phyloP scores from a whole-genome alignment of 2,797 vertebrate species.

The Phalloptychus januarius region DNA sequence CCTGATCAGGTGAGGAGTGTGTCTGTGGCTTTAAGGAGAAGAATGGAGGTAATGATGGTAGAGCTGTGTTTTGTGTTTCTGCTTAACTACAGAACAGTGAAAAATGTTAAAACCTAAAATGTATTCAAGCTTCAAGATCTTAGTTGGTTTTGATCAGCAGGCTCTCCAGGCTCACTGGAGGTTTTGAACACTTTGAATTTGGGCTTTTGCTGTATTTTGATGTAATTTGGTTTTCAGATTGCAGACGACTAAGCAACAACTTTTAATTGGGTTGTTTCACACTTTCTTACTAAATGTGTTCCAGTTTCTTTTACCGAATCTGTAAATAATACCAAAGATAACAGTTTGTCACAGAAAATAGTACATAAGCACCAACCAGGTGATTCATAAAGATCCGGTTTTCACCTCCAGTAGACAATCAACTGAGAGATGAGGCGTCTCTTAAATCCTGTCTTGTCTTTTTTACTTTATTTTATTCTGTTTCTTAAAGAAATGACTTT shows the following conservation, averaged over 20 bases:
- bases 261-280: neutral
- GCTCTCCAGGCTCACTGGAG: neutral
- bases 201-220: neutral
- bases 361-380: neutral
- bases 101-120: neutral
- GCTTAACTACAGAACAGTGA: neutral
- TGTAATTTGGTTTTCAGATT: neutral
- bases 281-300: neutral
- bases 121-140: neutral
- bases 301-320: neutral
- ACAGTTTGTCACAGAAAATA: neutral
- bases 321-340: neutral
- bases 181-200: neutral
- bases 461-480: neutral
- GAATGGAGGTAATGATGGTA: neutral
- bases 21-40: conserved; percentile 11
- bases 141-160: neutral
- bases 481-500: neutral
- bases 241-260: neutral
- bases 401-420: neutral
- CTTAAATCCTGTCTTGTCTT: neutral
- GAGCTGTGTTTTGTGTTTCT: neutral
- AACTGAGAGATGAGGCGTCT: neutral
- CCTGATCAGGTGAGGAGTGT: conserved; percentile 72
- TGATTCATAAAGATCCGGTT: neutral